Percentiles rank a stretch among this genome's conserved stretches.
Conservation (phyloP, 2,888 invertebrate genomes). For the Herminia tarsipennalis region DNA sequence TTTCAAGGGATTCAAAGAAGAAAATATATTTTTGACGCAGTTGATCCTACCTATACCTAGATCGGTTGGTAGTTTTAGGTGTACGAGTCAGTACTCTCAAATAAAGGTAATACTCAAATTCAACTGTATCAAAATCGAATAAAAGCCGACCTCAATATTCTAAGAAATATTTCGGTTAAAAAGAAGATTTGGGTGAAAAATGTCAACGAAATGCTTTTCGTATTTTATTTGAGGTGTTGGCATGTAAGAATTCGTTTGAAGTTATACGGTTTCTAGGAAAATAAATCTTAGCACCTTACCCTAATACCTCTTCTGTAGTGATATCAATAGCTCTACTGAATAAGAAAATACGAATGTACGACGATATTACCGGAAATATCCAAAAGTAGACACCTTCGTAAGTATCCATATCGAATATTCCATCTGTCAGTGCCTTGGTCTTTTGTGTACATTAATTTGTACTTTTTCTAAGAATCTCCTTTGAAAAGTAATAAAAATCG, state of each 20-base stretch:
- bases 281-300: slow-evolving; percentile 4
- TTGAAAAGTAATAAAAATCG: slow-evolving; percentile 81
- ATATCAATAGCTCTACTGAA: slow-evolving; percentile 25
- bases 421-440: slow-evolving; percentile 57
- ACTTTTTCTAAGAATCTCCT: slow-evolving; percentile 67
- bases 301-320: slow-evolving; percentile 5
- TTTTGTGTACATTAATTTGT: slow-evolving; percentile 70
- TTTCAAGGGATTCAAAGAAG: no score
- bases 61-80: no score
- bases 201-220: not conserved
- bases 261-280: not conserved
- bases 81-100: no score
- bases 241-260: slow-evolving; percentile 10
- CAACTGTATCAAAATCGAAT: no score
- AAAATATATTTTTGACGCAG: no score
- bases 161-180: not conserved
- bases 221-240: not conserved
- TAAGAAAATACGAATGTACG: slow-evolving; percentile 9
- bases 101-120: no score
- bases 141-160: no score
- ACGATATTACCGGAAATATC: slow-evolving; percentile 27
- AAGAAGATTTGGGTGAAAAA: not conserved
- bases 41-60: no score
- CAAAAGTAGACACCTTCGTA: slow-evolving; percentile 39
- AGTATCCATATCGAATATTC: slow-evolving; percentile 33